Evolutionary conservation across 2,888 invertebrate species (phyloP), one percentile per base, ranked within the genome.

Genomic region (Ptychoptera albimana): DNA sequence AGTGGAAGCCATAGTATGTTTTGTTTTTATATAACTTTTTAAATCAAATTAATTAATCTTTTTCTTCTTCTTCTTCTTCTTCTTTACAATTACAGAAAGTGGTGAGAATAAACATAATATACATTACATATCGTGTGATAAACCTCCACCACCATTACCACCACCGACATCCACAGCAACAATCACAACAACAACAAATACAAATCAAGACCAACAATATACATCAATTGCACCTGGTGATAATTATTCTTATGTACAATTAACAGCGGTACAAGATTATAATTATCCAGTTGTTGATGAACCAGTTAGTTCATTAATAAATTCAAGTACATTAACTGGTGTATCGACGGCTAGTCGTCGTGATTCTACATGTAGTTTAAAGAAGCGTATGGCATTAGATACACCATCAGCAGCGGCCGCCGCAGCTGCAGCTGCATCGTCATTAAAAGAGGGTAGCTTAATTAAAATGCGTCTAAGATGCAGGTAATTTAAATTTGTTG

Each of bases 221-320:
- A 49, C 54, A 46, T 43, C 61, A 47, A 63, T 64, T 46, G 60
- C 60, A 49, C 59, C 64, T 55, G 71, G 74, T 15, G 82, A 83
- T 53, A 76, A 78, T 52, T 85, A 84, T 64, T 81, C 86, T 29
- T 88, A 89, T 61, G 88, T 91, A 48, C 84, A 87, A 58, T 70
- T 89, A 52, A 79, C 81, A 39, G 75, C 82, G 50, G 68, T 75
- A 15, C 88, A 88, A 63, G 91, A 92, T 54, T 92, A 91, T 67
- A 80, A 83, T 54, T 91, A 92, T 66, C 88, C 89, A 31, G 60
- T 64, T 50, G 63, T 61, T 43, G 66, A 66, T 46, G 63, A 66
- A 51, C 65, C 65, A 32, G 61, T 61, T 44, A 60, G 41, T 7
- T 41, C 41, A 15, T 32, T 41, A 41, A 41, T 41, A 32, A 41